Evolutionary conservation across 2,113 vertebrate species (phyloP).

Genomic region (Melozone crissalis): DNA sequence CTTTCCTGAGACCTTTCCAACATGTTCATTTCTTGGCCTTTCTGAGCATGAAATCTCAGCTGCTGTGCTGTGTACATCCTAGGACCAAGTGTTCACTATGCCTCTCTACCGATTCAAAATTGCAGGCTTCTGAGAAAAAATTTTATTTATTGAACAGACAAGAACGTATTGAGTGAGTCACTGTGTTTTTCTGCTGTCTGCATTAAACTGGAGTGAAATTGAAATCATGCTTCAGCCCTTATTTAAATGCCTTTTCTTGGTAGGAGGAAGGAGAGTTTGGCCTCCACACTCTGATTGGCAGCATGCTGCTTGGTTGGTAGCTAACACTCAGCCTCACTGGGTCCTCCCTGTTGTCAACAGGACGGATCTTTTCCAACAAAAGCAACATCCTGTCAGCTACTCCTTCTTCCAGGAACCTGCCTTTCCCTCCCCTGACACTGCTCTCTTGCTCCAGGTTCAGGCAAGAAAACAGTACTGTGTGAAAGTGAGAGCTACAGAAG

Average conservation of each 20-base stretch:
- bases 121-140: background rate
- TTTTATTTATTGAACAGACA: background rate
- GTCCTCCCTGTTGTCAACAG: conserved; percentile 55
- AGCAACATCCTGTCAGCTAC: conserved; percentile 58
- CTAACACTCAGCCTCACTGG: background rate
- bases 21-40: background rate
- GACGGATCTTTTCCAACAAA: conserved; percentile 50
- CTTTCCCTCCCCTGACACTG: conserved; percentile 3
- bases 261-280: conserved; percentile 30
- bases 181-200: conserved; percentile 46
- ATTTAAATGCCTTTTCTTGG: conserved; percentile 55
- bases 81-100: background rate
- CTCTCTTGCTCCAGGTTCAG: conserved; percentile 40
- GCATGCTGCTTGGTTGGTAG: conserved; percentile 18
- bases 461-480: background rate
- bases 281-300: conserved; percentile 12
- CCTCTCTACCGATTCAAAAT: background rate
- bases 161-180: conserved; percentile 47
- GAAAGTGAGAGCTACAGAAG: background rate
- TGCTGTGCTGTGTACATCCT: background rate
- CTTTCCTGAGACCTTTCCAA: background rate
- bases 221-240: conserved; percentile 21
- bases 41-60: background rate
- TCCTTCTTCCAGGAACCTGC: conserved; percentile 65
- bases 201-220: conserved; percentile 48